phyloP scores from a whole-genome alignment of 2,888 invertebrate genomes.

The Erynnis tages region DNA sequence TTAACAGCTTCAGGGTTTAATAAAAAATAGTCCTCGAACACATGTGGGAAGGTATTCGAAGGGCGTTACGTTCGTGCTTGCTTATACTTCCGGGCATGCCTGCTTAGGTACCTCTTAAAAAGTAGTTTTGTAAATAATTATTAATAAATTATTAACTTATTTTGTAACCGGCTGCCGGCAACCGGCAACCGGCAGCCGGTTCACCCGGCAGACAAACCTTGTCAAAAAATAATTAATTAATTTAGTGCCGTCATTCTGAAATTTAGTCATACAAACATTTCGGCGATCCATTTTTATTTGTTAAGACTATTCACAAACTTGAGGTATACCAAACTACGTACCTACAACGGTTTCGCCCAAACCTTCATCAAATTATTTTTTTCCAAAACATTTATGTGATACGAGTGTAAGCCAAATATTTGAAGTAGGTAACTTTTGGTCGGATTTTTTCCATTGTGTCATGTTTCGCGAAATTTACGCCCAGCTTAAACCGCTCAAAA shows the following conservation, averaged over 20 bases:
- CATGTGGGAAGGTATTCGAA: slow-evolving; percentile 45
- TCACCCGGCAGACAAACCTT: background rate
- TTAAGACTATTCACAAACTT: too few relatives aligned
- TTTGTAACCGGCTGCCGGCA: too few relatives aligned
- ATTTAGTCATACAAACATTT: too few relatives aligned
- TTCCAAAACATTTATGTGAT: slow-evolving; percentile 22
- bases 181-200: too few relatives aligned
- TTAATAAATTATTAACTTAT: too few relatives aligned
- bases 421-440: slow-evolving; percentile 53
- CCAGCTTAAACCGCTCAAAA: slow-evolving; percentile 79
- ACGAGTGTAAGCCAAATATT: slow-evolving; percentile 23
- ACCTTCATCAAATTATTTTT: slow-evolving; percentile 10
- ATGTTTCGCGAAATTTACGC: slow-evolving; percentile 79
- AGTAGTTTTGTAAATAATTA: too few relatives aligned
- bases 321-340: too few relatives aligned
- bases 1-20: slow-evolving; percentile 51
- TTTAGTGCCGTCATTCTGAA: too few relatives aligned
- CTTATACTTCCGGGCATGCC: slow-evolving; percentile 8
- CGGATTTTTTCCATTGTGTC: slow-evolving; percentile 66
- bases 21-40: slow-evolving; percentile 54
- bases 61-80: slow-evolving; percentile 31
- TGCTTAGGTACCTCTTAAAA: background rate
- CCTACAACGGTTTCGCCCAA: background rate
- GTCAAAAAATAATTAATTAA: background rate
- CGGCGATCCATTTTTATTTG: too few relatives aligned